Evolutionary conservation across 2,797 vertebrate species (phyloP), one percentile per base, ranked within the genome.

Genomic region (Lepilemur septentrionalis): DNA sequence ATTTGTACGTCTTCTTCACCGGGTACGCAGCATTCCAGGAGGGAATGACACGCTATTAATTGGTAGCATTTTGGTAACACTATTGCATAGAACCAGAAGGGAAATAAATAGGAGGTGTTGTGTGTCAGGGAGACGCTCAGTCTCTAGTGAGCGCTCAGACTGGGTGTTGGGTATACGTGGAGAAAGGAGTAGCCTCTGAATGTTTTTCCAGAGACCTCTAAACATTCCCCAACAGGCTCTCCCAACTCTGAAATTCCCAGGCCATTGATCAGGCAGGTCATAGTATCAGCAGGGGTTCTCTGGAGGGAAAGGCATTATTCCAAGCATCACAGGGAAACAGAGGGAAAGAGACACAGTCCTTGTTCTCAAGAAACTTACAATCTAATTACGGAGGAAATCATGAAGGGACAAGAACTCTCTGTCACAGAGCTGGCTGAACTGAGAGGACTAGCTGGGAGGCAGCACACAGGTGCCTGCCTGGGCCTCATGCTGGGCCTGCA

Each of bases 1-100:
- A 85, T 91, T 94, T 97, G 97, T 63, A 55, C 67, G 80, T 96
- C 95, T 92, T 80, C 81, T 94, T 81, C 55, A 57, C 41, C 81
- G 41, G 50, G 94, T 30, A 52, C 41, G 75, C 6, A 28, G 90
- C 90, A 90, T 78, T 43, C 78, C 5, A 55, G 84, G 76, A 95
- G 76, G 59, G 57, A 88, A 38, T 52, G 65, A 8, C 14, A 11
- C 12, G 52, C 43, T 78, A 41, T 78, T 81, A 70, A 89, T 48
- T 38, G 46, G 65, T 46, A 35, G 50, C 48, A 52, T 30, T 84
- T 80, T 73, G 80, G 50, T 94, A 30, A 95, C 1, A 30, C 22
- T 28, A 13, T 65, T 94, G 79, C 63, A 55, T 13, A 46, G 15
- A 28, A 43, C 63, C 7, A 35, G 46, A 65, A 57, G 32, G 90